Percentiles rank a stretch among this genome's conserved stretches.
Evolutionary conservation across 2,888 invertebrate species (phyloP).

Genomic region (Metopia argyrocephala): DNA sequence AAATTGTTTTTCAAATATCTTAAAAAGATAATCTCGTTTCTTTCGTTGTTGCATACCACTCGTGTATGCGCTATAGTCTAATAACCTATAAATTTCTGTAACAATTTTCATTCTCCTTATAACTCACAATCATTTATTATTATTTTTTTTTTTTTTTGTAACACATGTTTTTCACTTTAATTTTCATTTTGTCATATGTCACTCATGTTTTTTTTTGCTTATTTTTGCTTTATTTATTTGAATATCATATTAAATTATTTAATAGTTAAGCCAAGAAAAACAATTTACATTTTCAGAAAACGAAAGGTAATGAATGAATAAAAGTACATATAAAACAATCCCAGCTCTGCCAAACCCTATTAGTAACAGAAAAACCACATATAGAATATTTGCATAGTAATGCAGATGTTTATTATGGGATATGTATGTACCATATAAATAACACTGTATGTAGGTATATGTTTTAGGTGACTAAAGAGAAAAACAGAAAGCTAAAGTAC

Average conservation of each 20-base stretch:
- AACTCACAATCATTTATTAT: too few relatives aligned
- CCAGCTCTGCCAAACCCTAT: background rate
- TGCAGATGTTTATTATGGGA: background rate
- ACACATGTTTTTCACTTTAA: background rate
- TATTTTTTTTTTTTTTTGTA: too few relatives aligned
- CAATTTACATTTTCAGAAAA: background rate
- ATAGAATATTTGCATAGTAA: constrained; percentile 23
- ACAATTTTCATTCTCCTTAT: background rate
- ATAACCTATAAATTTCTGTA: too few relatives aligned
- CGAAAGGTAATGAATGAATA: background rate
- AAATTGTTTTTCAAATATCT: too few relatives aligned
- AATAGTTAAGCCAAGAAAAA: background rate
- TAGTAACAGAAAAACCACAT: constrained; percentile 18
- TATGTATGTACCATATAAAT: background rate
- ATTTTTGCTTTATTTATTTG: background rate
- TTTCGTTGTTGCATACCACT: too few relatives aligned
- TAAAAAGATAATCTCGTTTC: too few relatives aligned
- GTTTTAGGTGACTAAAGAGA: background rate
- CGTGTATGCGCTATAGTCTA: too few relatives aligned
- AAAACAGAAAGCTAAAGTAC: background rate
- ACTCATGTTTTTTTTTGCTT: background rate
- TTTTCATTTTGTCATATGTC: background rate
- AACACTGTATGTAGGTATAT: background rate
- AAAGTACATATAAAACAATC: background rate
- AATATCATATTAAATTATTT: background rate